Percentiles rank a stretch among this genome's conserved stretches.
phyloP scores from a whole-genome alignment of 2,888 invertebrate species.

The Dicycla oo region DNA sequence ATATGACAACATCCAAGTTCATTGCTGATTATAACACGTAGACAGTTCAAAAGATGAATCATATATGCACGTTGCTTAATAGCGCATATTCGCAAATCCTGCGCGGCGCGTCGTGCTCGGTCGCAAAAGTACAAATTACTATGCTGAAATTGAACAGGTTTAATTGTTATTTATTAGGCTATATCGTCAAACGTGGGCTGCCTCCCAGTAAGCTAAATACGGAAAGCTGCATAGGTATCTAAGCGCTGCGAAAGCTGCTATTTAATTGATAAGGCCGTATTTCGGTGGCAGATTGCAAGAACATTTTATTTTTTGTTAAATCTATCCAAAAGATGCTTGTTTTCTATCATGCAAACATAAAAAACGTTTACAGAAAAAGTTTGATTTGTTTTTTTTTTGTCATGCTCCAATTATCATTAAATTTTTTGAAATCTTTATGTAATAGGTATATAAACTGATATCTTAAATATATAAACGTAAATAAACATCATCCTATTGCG shows the following conservation, averaged over 20 bases:
- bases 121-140: conserved; percentile 23
- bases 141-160: conserved; percentile 25
- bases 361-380: too few species aligned
- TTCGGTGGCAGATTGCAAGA: rapidly evolving
- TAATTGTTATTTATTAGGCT: conserved; percentile 51
- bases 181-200: conserved; percentile 37
- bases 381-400: not conserved
- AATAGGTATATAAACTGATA: too few species aligned
- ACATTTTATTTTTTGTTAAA: not conserved
- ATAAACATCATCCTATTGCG: too few species aligned
- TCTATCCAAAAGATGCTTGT: not conserved
- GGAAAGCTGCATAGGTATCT: not conserved
- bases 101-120: not conserved
- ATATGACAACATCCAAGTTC: not conserved
- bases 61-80: not conserved
- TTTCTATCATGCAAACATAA: not conserved
- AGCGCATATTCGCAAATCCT: not conserved
- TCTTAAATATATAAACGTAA: too few species aligned
- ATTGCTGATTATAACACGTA: not conserved
- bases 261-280: not conserved
- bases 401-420: too few species aligned
- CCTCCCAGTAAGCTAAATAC: not conserved
- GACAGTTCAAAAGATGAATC: too few species aligned
- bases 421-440: too few species aligned
- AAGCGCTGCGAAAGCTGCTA: not conserved